Conservation (phyloP, 2,888 invertebrate genomes). For the Apomyelois bistriatella region DNA sequence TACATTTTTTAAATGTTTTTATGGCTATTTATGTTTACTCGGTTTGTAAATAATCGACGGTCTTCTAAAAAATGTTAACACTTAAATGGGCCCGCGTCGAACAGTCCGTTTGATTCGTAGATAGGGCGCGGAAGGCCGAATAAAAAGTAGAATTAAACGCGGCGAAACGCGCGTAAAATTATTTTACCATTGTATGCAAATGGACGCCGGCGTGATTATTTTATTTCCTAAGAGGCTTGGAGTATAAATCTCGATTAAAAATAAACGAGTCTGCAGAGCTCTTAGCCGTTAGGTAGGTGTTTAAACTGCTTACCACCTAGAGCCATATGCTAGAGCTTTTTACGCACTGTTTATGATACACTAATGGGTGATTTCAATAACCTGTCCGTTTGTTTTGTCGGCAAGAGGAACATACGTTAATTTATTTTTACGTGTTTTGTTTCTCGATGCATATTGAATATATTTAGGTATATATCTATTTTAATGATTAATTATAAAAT, state of each 20-base stretch:
- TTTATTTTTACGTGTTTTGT: slow-evolving; percentile 18
- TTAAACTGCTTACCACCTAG: slow-evolving; percentile 27
- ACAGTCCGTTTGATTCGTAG: slow-evolving; percentile 75
- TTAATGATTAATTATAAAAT: slow-evolving; percentile 2
- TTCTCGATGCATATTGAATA: not conserved
- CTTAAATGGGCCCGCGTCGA: slow-evolving; percentile 63
- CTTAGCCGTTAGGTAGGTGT: slow-evolving; percentile 63
- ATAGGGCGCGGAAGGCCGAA: slow-evolving; percentile 74
- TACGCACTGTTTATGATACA: slow-evolving; percentile 12
- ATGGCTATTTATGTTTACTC: slow-evolving; percentile 12
- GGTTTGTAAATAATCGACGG: slow-evolving; percentile 37
- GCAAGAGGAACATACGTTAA: slow-evolving; percentile 4
- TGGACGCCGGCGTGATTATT: slow-evolving; percentile 75
- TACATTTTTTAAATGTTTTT: too few relatives aligned
- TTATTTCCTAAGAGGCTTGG: slow-evolving; percentile 76
- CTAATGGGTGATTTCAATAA: slow-evolving; percentile 10
- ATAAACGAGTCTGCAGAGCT: slow-evolving; percentile 52
- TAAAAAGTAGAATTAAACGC: slow-evolving; percentile 79
- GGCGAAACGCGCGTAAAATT: slow-evolving; percentile 80
- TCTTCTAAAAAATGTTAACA: slow-evolving; percentile 69
- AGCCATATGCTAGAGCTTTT: slow-evolving; percentile 10
- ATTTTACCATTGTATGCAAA: slow-evolving; percentile 81
- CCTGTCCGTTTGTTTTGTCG: not conserved
- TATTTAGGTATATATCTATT: too few relatives aligned
- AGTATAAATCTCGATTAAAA: slow-evolving; percentile 76